Conservation (phyloP, 1,140 invertebrate genomes). For the Oedothorax gibbosus region DNA sequence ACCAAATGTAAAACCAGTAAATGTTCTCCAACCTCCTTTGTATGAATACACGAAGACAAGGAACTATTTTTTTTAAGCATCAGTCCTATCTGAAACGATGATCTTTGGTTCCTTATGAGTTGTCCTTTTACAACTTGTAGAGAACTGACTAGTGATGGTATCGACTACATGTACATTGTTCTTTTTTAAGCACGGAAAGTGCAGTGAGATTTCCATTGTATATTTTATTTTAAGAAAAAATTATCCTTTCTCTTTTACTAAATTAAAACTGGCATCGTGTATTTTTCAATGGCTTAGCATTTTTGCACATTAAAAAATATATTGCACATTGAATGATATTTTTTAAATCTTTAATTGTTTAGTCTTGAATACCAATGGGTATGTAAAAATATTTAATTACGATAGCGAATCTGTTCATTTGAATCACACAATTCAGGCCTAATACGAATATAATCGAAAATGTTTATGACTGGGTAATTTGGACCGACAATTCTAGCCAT, state of each 20-base stretch:
- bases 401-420: no score
- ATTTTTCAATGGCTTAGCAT: not conserved
- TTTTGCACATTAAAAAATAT: not conserved
- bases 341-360: not conserved
- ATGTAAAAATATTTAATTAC: not conserved
- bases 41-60: conserved; percentile 44
- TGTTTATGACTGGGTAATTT: no score
- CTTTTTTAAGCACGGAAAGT: conserved; percentile 42
- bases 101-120: conserved; percentile 19
- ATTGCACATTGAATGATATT: not conserved
- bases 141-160: conserved; percentile 43
- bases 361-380: not conserved
- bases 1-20: not conserved
- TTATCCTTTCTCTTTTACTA: not conserved
- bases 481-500: no score
- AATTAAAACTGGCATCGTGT: not conserved
- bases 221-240: not conserved
- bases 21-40: not conserved
- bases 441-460: no score
- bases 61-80: conserved; percentile 36
- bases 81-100: conserved; percentile 45
- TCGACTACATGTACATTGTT: conserved; percentile 22
- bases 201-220: conserved; percentile 24
- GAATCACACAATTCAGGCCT: no score
- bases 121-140: conserved; percentile 15